A percentile compares a stretch with the other conserved stretches of the same genome.
Evolutionary conservation across 1,140 invertebrate species (phyloP).

Genomic region (Solenopsis invicta): DNA sequence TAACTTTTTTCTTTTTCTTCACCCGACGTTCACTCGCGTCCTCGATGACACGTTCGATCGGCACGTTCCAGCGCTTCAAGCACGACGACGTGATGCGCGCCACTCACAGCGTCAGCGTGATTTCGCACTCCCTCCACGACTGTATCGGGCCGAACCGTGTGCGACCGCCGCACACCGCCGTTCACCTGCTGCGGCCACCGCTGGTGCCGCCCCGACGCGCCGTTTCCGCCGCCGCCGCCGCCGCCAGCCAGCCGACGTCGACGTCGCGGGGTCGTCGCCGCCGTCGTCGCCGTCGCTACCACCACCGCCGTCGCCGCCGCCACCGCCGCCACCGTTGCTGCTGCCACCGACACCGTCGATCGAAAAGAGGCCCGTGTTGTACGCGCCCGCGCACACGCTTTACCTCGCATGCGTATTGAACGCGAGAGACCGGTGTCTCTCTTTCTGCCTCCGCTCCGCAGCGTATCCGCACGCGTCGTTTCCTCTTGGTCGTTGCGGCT

Average conservation of each 20-base stretch:
- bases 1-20: constrained; percentile 7
- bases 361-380: constrained; percentile 82
- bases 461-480: constrained; percentile 32
- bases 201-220: constrained; percentile 68
- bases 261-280: constrained; percentile 34
- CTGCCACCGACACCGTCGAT: constrained; percentile 83
- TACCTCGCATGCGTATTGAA: constrained; percentile 85
- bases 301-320: constrained; percentile 76
- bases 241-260: constrained; percentile 39
- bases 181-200: constrained; percentile 67
- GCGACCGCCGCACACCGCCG: constrained; percentile 65
- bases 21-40: constrained; percentile 50
- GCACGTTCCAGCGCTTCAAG: constrained; percentile 37
- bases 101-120: constrained; percentile 71
- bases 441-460: constrained; percentile 35
- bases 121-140: constrained; percentile 72
- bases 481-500: background rate
- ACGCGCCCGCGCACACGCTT: constrained; percentile 81
- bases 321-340: constrained; percentile 75
- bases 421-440: constrained; percentile 60
- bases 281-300: constrained; percentile 48
- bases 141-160: constrained; percentile 71
- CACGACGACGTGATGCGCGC: constrained; percentile 70
- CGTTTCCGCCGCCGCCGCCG: constrained; percentile 38
- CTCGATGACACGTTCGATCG: constrained; percentile 45